Percentiles rank a stretch among this genome's conserved stretches.
Evolutionary conservation across 1,140 invertebrate species (phyloP).

Genomic region (Dendroctonus valens): DNA sequence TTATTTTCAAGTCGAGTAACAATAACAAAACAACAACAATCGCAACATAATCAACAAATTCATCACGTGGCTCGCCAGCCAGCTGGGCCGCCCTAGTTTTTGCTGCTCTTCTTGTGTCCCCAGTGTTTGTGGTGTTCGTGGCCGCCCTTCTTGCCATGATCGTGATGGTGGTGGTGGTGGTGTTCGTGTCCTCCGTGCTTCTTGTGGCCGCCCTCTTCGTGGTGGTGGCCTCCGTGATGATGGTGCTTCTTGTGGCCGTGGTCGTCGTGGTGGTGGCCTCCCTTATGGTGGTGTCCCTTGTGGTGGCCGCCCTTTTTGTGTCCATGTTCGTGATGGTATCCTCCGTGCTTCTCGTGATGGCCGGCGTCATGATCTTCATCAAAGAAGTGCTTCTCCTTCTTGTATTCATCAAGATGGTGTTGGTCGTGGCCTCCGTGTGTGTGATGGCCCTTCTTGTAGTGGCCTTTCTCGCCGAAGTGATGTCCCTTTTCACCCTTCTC

Average conservation of each 20-base stretch:
- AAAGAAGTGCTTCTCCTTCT: slow-evolving; percentile 70
- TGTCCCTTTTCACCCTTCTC: slow-evolving; percentile 65
- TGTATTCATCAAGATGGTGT: slow-evolving; percentile 69
- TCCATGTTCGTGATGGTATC: slow-evolving; percentile 60
- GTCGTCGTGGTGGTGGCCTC: slow-evolving; percentile 61
- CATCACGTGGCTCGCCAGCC: slow-evolving; percentile 1
- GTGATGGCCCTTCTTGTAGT: slow-evolving; percentile 63
- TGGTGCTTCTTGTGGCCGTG: slow-evolving; percentile 62
- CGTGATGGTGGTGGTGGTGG: slow-evolving; percentile 63
- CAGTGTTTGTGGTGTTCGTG: slow-evolving; percentile 67
- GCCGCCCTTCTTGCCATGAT: slow-evolving; percentile 66
- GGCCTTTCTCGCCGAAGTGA: slow-evolving; percentile 61
- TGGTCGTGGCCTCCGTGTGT: slow-evolving; percentile 66
- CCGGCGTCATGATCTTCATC: slow-evolving; percentile 64
- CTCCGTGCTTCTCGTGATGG: slow-evolving; percentile 62
- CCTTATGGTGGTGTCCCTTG: slow-evolving; percentile 63
- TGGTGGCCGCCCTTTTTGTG: slow-evolving; percentile 61
- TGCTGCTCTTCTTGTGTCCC: slow-evolving; percentile 53
- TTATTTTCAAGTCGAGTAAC: slow-evolving; percentile 23
- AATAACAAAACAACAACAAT: slow-evolving; percentile 37
- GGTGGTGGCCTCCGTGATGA: slow-evolving; percentile 60
- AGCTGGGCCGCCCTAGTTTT: slow-evolving; percentile 23
- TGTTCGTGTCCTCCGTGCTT: slow-evolving; percentile 64
- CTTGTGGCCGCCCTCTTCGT: slow-evolving; percentile 65
- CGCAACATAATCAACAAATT: slow-evolving; percentile 29